phyloP scores from a whole-genome alignment of 92 coral and sea anemone genomes.

The Paragorgia papillata region DNA sequence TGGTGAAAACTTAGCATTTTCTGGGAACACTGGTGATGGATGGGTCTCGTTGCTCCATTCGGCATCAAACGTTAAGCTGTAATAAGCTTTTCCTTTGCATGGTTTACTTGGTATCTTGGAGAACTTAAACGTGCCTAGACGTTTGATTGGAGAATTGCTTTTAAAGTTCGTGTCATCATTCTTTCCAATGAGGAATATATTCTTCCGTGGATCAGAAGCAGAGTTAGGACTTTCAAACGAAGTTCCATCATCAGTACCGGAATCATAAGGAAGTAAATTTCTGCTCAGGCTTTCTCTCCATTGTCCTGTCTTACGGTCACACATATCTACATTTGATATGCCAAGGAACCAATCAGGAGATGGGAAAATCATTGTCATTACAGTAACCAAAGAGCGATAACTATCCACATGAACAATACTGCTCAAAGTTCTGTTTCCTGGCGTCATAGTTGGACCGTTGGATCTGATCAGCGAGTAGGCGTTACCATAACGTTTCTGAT shows the following conservation, averaged over 20 bases:
- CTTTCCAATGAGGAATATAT: conserved; percentile 14
- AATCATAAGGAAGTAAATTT: conserved; percentile 11
- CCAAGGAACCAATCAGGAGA: conserved; percentile 33
- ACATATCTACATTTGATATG: conserved; percentile 22
- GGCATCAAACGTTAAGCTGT: conserved; percentile 47
- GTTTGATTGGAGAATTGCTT: conserved; percentile 22
- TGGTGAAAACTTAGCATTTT: conserved; percentile 55
- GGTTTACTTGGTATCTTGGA: neutral
- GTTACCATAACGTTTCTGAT: conserved; percentile 4
- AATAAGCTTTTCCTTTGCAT: conserved; percentile 58
- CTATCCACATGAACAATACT: conserved; percentile 23
- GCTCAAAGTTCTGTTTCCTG: conserved; percentile 12
- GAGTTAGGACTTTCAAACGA: conserved; percentile 19
- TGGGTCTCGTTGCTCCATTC: conserved; percentile 56
- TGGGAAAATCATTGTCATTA: conserved; percentile 16
- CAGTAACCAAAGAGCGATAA: conserved; percentile 20
- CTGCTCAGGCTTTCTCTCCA: conserved; percentile 5
- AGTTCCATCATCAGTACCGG: conserved; percentile 19
- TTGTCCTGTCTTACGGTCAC: conserved; percentile 21
- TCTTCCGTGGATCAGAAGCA: conserved; percentile 1
- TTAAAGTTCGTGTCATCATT: conserved; percentile 26
- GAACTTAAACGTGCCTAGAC: conserved; percentile 24
- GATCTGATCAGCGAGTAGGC: neutral
- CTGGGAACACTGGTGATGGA: conserved; percentile 35
- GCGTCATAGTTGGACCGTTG: neutral